Percentiles rank a stretch among this genome's conserved stretches.
Evolutionary conservation across 2,888 invertebrate genomes (phyloP).

Genomic region (Mythimna ferrago): DNA sequence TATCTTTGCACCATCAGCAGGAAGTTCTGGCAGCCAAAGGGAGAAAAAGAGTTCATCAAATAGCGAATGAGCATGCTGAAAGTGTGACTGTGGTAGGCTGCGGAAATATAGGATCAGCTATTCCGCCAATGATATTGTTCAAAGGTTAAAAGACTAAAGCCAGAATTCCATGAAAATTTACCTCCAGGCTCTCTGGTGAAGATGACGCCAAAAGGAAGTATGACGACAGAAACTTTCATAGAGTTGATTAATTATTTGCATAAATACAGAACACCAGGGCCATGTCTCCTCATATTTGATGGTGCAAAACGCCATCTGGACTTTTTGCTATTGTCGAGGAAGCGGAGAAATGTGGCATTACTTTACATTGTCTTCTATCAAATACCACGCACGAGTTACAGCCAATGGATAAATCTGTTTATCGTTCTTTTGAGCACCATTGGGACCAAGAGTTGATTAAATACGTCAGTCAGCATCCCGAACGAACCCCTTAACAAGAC

Average conservation of each 20-base stretch:
- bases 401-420: not conserved
- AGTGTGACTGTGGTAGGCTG: not conserved
- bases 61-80: constrained; percentile 3
- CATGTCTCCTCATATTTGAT: constrained; percentile 1
- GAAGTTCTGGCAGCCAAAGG: not conserved
- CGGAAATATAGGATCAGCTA: no score
- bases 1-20: constrained; percentile 1
- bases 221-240: not conserved
- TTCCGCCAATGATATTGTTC: no score
- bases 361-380: not conserved
- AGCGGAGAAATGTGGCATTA: not conserved
- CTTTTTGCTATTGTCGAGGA: not conserved
- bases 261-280: not conserved
- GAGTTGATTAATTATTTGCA: not conserved
- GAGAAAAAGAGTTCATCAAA: not conserved
- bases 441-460: not conserved
- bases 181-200: not conserved
- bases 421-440: not conserved
- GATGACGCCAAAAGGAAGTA: not conserved
- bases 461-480: not conserved
- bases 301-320: not conserved
- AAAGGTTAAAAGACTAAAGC: no score
- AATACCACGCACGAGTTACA: not conserved
- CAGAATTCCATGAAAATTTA: not conserved
- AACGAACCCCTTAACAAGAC: not conserved